Evolutionary conservation across 2,113 vertebrate genomes (phyloP).

Genomic region (Dinomys branickii): DNA sequence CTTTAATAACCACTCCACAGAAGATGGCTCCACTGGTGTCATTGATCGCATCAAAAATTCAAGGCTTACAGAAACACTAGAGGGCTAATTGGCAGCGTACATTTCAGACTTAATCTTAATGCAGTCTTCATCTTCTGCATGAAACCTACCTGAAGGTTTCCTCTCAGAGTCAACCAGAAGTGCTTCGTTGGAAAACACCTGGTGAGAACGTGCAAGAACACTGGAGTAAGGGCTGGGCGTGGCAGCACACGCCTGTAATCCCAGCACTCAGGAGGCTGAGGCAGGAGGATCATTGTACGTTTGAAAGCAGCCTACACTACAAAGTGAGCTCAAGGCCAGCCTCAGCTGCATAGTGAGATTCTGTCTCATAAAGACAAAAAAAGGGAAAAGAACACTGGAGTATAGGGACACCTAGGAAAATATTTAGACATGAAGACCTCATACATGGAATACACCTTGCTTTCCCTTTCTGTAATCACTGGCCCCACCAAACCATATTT

Average conservation of each 20-base stretch:
- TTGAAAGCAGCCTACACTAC: no score
- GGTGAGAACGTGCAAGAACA: conserved; percentile 65
- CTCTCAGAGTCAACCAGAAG: conserved; percentile 77
- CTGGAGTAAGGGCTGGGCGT: no score
- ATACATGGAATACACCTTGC: not conserved
- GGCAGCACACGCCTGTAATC: no score
- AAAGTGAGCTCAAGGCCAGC: no score
- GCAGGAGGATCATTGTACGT: no score
- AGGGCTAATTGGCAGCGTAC: conserved; percentile 90
- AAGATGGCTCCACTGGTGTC: conserved; percentile 90
- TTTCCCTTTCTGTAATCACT: not conserved
- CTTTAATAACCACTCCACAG: conserved; percentile 91
- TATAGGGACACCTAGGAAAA: conserved; percentile 40
- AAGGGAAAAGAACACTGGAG: not conserved
- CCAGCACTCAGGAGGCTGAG: no score
- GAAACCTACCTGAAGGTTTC: conserved; percentile 86
- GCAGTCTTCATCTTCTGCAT: conserved; percentile 87
- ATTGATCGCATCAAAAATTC: conserved; percentile 93
- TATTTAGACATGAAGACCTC: conserved; percentile 56
- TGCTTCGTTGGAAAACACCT: conserved; percentile 81
- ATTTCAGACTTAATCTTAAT: conserved; percentile 89
- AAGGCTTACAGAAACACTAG: conserved; percentile 92
- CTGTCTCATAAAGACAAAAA: no score
- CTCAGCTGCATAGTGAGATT: no score
- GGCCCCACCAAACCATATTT: not conserved